Evolutionary conservation across 2,888 invertebrate species (phyloP).

Genomic region (Drosophila longiperda): DNA sequence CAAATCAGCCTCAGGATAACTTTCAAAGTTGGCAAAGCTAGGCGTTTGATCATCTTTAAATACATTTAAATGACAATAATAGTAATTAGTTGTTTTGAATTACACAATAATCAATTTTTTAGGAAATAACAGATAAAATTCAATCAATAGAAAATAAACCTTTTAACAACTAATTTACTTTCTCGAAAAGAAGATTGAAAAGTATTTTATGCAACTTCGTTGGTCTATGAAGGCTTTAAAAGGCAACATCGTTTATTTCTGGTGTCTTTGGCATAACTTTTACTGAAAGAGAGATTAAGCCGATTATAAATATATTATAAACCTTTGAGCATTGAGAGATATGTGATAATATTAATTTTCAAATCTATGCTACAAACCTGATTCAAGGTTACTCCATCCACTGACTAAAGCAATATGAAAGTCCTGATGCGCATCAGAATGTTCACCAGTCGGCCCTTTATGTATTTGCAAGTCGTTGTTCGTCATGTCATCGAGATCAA

Average conservation of each 20-base stretch:
- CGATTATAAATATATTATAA: slow-evolving; percentile 4
- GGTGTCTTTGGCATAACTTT: slow-evolving; percentile 82
- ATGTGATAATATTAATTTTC: not conserved
- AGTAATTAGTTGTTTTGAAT: not conserved
- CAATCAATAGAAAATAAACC: not conserved
- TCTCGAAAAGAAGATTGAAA: not conserved
- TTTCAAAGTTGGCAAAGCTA: not conserved
- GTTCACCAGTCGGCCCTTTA: slow-evolving; percentile 84
- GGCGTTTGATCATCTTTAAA: slow-evolving; percentile 4
- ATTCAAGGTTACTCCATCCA: slow-evolving; percentile 85
- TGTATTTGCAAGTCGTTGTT: slow-evolving; percentile 87
- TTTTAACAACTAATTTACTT: not conserved
- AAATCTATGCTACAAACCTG: slow-evolving; percentile 73
- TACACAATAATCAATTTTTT: not conserved
- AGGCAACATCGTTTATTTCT: slow-evolving; percentile 82
- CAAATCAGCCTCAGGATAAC: slow-evolving; percentile 16
- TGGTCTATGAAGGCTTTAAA: slow-evolving; percentile 62
- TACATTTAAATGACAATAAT: not conserved
- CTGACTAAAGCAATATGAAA: slow-evolving; percentile 82
- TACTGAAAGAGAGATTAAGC: slow-evolving; percentile 77
- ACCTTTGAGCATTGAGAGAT: not conserved
- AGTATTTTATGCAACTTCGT: not conserved
- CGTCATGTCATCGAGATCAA: slow-evolving; percentile 89
- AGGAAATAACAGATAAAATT: not conserved
- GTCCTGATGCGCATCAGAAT: slow-evolving; percentile 83